Percentiles rank a stretch among this genome's conserved stretches.
These are phyloP conservation scores for Oreochromis niloticus DNA, from an alignment of 2,113 vertebrate genomes.

Conservation along the genomic window DNA sequence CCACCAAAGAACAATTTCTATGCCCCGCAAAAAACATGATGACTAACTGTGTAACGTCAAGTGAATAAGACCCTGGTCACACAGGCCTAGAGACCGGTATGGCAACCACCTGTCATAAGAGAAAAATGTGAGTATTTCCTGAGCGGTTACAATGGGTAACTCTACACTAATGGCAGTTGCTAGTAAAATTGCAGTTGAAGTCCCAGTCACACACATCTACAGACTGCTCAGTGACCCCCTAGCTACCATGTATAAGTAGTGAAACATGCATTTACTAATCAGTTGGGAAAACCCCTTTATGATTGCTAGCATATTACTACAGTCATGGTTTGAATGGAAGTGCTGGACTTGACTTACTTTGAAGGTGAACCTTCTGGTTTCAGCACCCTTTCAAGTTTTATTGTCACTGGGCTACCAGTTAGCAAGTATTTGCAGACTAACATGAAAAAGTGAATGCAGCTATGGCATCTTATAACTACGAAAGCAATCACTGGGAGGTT, in stretches of 20 bases:
- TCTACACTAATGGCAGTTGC: not conserved
- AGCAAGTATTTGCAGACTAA: not conserved
- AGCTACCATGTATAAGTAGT: not conserved
- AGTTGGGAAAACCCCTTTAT: not conserved
- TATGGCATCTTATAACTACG: not conserved
- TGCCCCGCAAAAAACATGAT: not conserved
- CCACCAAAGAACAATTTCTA: not conserved
- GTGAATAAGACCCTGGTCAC: not conserved
- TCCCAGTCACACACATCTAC: not conserved
- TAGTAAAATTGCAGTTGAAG: not conserved
- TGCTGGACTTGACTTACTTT: too few relatives aligned
- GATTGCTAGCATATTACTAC: not conserved
- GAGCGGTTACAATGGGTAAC: not conserved
- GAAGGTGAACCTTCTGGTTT: too few relatives aligned
- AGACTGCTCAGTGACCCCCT: not conserved
- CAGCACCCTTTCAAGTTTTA: too few relatives aligned
- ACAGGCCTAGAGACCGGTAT: not conserved
- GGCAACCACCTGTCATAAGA: not conserved
- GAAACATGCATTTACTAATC: not conserved
- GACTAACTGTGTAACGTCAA: not conserved
- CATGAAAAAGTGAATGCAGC: not conserved
- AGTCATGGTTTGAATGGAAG: too few relatives aligned
- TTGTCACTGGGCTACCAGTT: too few relatives aligned
- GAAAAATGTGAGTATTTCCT: not conserved
- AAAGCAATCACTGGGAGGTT: not conserved